Conservation (phyloP, 2,797 vertebrate species). For the Anolis apletophallus region DNA sequence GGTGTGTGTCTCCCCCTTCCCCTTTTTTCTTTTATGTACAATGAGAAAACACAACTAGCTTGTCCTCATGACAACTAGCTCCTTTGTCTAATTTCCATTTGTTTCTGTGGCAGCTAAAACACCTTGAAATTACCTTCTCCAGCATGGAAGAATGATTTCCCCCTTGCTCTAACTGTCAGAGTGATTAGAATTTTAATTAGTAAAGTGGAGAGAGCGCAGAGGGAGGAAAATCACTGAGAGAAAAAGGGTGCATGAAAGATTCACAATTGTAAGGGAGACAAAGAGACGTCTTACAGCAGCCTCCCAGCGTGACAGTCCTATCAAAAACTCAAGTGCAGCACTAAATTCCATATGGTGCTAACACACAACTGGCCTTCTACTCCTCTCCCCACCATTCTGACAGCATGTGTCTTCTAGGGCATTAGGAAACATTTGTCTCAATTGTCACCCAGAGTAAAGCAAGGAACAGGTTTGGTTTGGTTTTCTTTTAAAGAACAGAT, state of each 20-base stretch:
- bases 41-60: conserved; percentile 63
- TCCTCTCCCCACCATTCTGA: conserved; percentile 13
- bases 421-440: conserved; percentile 53
- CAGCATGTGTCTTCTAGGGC: conserved; percentile 28
- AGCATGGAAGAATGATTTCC: conserved; percentile 71
- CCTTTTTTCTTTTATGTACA: conserved; percentile 42
- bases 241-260: conserved; percentile 65
- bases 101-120: conserved; percentile 79
- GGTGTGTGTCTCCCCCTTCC: conserved; percentile 53
- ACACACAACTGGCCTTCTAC: conserved; percentile 37
- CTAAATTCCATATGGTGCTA: conserved; percentile 43
- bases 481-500: conserved; percentile 36
- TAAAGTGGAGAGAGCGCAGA: conserved; percentile 63
- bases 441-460: conserved; percentile 56
- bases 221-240: conserved; percentile 64
- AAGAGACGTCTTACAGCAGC: conserved; percentile 61
- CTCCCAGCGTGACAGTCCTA: conserved; percentile 55
- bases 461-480: conserved; percentile 3
- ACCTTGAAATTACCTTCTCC: conserved; percentile 85
- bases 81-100: conserved; percentile 79
- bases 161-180: conserved; percentile 73
- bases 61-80: conserved; percentile 68
- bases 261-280: conserved; percentile 74
- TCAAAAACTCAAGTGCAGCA: conserved; percentile 40
- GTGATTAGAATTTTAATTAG: conserved; percentile 88